These are phyloP conservation scores for Stictocephala bisonia DNA, from an alignment of 2,888 invertebrate genomes.

Conservation along the genomic window DNA sequence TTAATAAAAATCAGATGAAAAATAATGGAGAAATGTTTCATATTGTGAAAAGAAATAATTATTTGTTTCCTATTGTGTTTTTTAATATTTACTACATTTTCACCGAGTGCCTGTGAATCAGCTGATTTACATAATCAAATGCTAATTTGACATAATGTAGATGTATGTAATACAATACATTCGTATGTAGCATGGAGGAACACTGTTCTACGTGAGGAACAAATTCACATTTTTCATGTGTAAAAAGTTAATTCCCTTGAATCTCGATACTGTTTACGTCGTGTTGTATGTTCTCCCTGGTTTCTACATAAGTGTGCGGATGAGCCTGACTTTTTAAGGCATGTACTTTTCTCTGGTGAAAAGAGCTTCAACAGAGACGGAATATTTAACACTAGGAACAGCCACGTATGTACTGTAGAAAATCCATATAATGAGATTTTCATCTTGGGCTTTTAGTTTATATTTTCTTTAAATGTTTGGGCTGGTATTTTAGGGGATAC, in stretches of 20 bases:
- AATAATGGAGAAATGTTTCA: too few relatives aligned
- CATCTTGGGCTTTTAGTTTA: not conserved
- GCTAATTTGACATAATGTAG: too few relatives aligned
- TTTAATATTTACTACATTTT: too few relatives aligned
- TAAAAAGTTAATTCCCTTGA: slow-evolving; percentile 11
- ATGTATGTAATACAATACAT: too few relatives aligned
- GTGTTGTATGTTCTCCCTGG: slow-evolving; percentile 25
- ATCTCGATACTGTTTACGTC: slow-evolving; percentile 10
- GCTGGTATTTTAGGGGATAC: slow-evolving; percentile 30
- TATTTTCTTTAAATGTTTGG: slow-evolving; percentile 36
- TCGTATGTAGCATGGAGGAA: too few relatives aligned
- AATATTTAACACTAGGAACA: slow-evolving; percentile 36
- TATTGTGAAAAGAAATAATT: too few relatives aligned
- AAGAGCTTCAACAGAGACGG: slow-evolving; percentile 31
- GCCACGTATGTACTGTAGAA: too few relatives aligned
- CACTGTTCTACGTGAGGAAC: slow-evolving; percentile 23
- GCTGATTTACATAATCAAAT: too few relatives aligned
- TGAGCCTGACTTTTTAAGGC: slow-evolving; percentile 28
- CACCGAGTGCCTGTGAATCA: too few relatives aligned
- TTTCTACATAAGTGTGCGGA: slow-evolving; percentile 21
- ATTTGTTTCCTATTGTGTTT: too few relatives aligned
- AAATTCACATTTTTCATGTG: slow-evolving; percentile 2
- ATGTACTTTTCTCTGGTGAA: slow-evolving; percentile 14
- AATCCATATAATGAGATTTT: slow-evolving; percentile 10
- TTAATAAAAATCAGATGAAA: too few relatives aligned